These are phyloP conservation scores for Exocentrus adspersus DNA, from an alignment of 2,888 invertebrate species.

Conservation along the genomic window DNA sequence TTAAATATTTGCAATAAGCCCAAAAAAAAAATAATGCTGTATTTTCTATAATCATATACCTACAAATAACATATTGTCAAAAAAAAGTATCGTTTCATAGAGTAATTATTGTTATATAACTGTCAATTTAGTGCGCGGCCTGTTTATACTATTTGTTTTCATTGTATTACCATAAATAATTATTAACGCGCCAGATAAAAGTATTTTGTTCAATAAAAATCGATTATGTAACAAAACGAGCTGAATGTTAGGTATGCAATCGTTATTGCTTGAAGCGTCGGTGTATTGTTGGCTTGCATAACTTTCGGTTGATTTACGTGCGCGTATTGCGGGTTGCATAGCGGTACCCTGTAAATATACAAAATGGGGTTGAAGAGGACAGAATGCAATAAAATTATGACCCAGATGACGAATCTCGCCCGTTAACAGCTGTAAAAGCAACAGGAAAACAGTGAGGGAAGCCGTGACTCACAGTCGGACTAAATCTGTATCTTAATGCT, in stretches of 20 bases:
- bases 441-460: slow-evolving; percentile 47
- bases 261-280: background rate
- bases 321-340: slow-evolving; percentile 8
- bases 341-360: slow-evolving; percentile 38
- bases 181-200: slow-evolving; percentile 4
- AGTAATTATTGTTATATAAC: no score
- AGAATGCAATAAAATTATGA: slow-evolving; percentile 40
- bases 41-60: no score
- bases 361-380: slow-evolving; percentile 42
- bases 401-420: slow-evolving; percentile 45
- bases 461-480: slow-evolving; percentile 46
- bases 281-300: slow-evolving; percentile 4
- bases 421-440: slow-evolving; percentile 41
- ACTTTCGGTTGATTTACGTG: background rate
- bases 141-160: slow-evolving; percentile 11
- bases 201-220: slow-evolving; percentile 1
- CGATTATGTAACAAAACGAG: slow-evolving; percentile 1
- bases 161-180: slow-evolving; percentile 19
- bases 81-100: no score
- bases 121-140: background rate
- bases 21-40: background rate
- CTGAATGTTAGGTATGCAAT: slow-evolving; percentile 4
- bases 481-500: slow-evolving; percentile 47
- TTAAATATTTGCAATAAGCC: background rate
- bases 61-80: no score